Base-by-base conservation (phyloP, 2,797 vertebrate genomes). In the Acrossocheilus fasciatus region DNA sequence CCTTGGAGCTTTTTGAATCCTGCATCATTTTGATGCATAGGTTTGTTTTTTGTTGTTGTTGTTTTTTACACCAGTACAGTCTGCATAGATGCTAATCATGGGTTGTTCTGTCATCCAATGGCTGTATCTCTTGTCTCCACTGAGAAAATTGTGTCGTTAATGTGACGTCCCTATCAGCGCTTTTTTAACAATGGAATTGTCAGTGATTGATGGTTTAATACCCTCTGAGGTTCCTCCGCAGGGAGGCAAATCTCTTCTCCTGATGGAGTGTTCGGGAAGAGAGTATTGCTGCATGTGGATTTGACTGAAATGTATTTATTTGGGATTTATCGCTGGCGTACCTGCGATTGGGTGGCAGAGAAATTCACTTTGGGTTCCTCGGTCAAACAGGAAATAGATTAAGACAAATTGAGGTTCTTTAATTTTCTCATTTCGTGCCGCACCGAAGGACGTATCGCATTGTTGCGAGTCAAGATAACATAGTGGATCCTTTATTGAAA, bases 191-290 rank as follows among this genome's bases (percentile, higher is more conserved):
- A 59, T 81, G 77, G 39, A 62, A 57, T 47, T 75, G 45, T 26
- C 79, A 23, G 75, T 89, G 88, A 89, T 77, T 83, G 88, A 90
- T 88, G 90, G 82, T 82, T 84, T 86, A 87, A 89, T 81, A 81
- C 72, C 43, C 52, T 39, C n/a, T n/a, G 36, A 82, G 80, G 64
- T 80, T 81, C 70, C 68, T 68, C 62, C 50, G 82, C 84, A 70
- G 75, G 50, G 75, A 82, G 36, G 45, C 69, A 45, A 45, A 57
- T 73, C 80, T 76, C 50, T 81, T 66, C 68, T 64, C 62, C 86
- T 80, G 57, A 81, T 85, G 39, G 30, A 80, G 76, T 68, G 39
- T 80, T 80, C 30, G 2, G 26, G 41, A 78, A 59, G 84, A 85
- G 52, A 72, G 76, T 15, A 47, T 62, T 39, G 17, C 26, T 39